phyloP scores from a whole-genome alignment of 2,888 invertebrate genomes.

The Rhopalosiphum nymphaeae region DNA sequence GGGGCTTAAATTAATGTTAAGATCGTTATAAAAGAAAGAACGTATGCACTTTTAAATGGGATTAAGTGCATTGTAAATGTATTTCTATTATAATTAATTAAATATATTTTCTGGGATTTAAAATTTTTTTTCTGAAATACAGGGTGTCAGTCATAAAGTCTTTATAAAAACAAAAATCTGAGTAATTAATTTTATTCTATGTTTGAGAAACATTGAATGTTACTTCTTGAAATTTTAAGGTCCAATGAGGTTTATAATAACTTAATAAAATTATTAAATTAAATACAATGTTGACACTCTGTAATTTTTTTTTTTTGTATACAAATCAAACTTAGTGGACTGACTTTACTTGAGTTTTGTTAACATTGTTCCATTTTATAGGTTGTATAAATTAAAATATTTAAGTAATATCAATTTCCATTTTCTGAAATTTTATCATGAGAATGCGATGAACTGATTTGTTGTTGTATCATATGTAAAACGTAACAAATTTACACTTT shows the following conservation, averaged over 20 bases:
- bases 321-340: slow-evolving; percentile 2
- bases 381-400: slow-evolving; percentile 16
- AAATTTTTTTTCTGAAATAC: slow-evolving; percentile 35
- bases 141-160: background rate
- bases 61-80: slow-evolving; percentile 14
- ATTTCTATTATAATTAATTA: slow-evolving; percentile 44
- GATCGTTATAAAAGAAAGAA: background rate
- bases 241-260: background rate
- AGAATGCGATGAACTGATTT: background rate
- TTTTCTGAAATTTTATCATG: slow-evolving; percentile 29
- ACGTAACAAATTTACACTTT: background rate
- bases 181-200: background rate
- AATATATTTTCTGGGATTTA: background rate
- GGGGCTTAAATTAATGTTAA: slow-evolving; percentile 26
- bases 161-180: background rate
- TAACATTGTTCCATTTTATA: slow-evolving; percentile 4
- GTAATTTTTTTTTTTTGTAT: slow-evolving; percentile 32
- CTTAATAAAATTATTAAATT: background rate
- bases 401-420: background rate
- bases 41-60: background rate
- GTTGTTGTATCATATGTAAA: slow-evolving; percentile 38
- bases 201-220: background rate
- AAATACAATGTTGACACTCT: slow-evolving; percentile 20
- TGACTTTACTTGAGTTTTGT: slow-evolving; percentile 19
- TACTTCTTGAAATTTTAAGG: background rate